These are phyloP conservation scores for Drosophila ambigua DNA, from an alignment of 1,140 invertebrate genomes.

Conservation along the genomic window DNA sequence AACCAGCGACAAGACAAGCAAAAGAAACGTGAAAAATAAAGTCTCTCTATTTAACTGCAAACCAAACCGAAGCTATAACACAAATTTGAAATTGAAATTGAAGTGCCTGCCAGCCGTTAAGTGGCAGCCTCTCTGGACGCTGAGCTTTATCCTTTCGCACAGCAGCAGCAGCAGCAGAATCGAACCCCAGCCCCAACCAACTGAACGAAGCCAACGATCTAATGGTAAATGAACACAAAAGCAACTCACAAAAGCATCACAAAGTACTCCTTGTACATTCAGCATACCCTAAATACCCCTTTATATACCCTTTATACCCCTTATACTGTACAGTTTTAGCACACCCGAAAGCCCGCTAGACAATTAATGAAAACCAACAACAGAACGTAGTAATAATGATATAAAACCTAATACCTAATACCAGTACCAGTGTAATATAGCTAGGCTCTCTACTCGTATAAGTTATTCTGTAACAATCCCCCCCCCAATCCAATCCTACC, in stretches of 20 bases:
- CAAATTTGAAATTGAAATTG: constrained; percentile 4
- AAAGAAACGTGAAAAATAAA: constrained; percentile 77
- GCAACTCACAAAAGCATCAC: constrained; percentile 47
- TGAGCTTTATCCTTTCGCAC: constrained; percentile 48
- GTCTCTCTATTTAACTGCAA: constrained; percentile 83
- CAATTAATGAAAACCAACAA: constrained; percentile 31
- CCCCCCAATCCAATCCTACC: constrained; percentile 1
- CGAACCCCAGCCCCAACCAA: neutral
- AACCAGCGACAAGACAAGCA: constrained; percentile 35
- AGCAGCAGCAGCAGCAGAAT: constrained; percentile 40
- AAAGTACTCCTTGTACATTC: constrained; percentile 45
- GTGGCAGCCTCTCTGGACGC: constrained; percentile 32
- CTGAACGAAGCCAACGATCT: constrained; percentile 34
- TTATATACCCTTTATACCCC: constrained; percentile 4
- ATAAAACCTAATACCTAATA: constrained; percentile 6
- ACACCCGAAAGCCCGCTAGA: constrained; percentile 41
- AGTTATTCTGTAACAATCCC: constrained; percentile 54
- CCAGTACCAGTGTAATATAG: constrained; percentile 69
- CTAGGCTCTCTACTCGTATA: constrained; percentile 49
- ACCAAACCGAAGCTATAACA: constrained; percentile 16
- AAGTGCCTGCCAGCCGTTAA: constrained; percentile 17
- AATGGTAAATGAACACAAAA: constrained; percentile 74
- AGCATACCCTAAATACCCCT: constrained; percentile 13
- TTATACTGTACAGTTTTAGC: constrained; percentile 43
- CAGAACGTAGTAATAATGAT: constrained; percentile 1